Percentiles rank a stretch among this genome's conserved stretches.
These are phyloP conservation scores for Oryzias javanicus DNA, from an alignment of 2,113 vertebrate genomes.

Conservation along the genomic window DNA sequence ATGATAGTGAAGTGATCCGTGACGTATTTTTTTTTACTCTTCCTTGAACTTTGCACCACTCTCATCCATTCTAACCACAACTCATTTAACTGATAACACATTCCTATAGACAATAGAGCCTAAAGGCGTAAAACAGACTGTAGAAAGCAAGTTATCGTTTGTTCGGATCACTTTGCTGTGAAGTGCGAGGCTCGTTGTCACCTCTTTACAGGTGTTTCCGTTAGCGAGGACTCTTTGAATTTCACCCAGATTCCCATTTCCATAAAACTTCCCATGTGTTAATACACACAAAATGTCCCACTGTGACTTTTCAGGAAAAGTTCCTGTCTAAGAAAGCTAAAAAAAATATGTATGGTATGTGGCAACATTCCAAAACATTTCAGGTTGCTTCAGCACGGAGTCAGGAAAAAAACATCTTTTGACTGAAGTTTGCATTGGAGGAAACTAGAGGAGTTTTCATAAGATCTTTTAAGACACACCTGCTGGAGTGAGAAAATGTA, in stretches of 20 bases:
- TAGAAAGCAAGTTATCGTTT: not conserved
- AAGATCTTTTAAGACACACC: not conserved
- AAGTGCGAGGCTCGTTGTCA: not conserved
- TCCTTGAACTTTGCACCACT: conserved; percentile 37
- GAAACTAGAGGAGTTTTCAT: not conserved
- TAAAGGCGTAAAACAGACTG: not conserved
- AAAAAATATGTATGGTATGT: conserved; percentile 11
- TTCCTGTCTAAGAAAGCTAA: not conserved
- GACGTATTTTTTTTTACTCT: too few species aligned
- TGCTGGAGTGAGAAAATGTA: not conserved
- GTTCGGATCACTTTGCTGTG: not conserved
- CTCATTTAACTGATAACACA: conserved; percentile 29
- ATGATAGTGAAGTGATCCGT: too few species aligned
- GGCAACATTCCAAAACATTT: conserved; percentile 7
- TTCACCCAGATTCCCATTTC: not conserved
- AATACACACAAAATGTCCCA: conserved; percentile 2
- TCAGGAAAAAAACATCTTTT: conserved; percentile 3
- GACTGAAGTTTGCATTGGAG: not conserved
- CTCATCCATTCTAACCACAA: not conserved
- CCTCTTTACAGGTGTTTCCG: not conserved
- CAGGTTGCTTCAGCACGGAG: not conserved
- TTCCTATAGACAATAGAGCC: not conserved
- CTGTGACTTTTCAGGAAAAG: conserved; percentile 6
- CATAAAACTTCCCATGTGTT: not conserved
- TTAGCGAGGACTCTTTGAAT: not conserved